Percentiles rank a stretch among this genome's conserved stretches.
phyloP scores from a whole-genome alignment of 2,113 vertebrate species.

The Puntigrus tetrazona region DNA sequence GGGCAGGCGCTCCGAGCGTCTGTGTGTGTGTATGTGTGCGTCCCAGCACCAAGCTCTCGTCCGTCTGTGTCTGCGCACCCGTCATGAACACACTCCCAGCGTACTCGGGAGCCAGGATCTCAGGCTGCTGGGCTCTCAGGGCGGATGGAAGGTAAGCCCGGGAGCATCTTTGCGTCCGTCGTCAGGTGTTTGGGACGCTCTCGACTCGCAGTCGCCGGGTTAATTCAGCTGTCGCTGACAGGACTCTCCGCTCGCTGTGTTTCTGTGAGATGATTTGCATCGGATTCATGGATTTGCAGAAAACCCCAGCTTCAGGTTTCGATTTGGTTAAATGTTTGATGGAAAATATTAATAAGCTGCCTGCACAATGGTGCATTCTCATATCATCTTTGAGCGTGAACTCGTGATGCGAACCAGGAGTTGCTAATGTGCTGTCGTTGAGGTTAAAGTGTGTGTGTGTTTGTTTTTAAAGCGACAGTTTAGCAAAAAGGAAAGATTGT shows the following conservation, averaged over 20 bases:
- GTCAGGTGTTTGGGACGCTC: neutral
- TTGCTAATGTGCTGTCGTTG: neutral
- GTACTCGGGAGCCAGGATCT: slow-evolving; percentile 87
- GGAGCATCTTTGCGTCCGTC: neutral
- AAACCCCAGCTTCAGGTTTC: neutral
- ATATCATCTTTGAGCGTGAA: neutral
- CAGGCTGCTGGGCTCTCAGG: slow-evolving; percentile 88
- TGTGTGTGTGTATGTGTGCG: neutral
- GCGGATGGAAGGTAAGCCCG: slow-evolving; percentile 83
- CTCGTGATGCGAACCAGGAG: neutral
- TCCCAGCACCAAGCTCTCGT: slow-evolving; percentile 28
- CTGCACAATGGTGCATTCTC: neutral
- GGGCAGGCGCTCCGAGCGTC: slow-evolving; percentile 41
- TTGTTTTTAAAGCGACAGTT: neutral
- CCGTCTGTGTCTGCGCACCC: slow-evolving; percentile 21
- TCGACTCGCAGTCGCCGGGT: neutral
- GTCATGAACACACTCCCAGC: slow-evolving; percentile 83
- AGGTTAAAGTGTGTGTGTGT: neutral
- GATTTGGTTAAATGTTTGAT: slow-evolving; percentile 16
- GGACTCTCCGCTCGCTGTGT: neutral
- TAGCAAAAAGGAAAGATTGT: neutral
- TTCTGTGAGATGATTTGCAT: neutral
- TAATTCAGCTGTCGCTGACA: neutral
- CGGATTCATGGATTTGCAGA: neutral
- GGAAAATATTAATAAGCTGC: neutral